A percentile compares a stretch with the other conserved stretches of the same genome.
These are phyloP conservation scores for Pardosa pseudoannulata DNA, from an alignment of 2,888 invertebrate species.

Conservation along the genomic window DNA sequence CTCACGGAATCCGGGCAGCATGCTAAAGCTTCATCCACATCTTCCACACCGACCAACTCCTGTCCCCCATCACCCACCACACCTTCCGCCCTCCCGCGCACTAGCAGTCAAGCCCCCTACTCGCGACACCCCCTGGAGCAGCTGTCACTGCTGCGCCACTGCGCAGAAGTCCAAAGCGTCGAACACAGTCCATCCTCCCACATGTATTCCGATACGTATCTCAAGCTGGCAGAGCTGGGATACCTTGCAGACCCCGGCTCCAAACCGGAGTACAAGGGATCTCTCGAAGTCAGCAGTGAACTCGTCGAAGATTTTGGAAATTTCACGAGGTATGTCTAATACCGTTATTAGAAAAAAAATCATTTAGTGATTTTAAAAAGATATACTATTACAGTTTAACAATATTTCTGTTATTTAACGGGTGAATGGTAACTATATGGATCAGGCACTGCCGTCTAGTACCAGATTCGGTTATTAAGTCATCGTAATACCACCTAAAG, in stretches of 20 bases:
- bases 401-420: too few relatives aligned
- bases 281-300: slow-evolving; percentile 58
- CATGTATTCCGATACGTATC: slow-evolving; percentile 44
- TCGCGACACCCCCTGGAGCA: slow-evolving; percentile 64
- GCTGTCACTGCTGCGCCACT: slow-evolving; percentile 51
- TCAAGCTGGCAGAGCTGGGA: slow-evolving; percentile 36
- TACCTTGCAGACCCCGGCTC: slow-evolving; percentile 44
- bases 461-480: too few relatives aligned
- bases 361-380: too few relatives aligned
- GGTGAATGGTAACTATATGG: too few relatives aligned
- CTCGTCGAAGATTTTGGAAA: slow-evolving; percentile 52
- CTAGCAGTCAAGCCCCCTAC: slow-evolving; percentile 23
- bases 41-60: slow-evolving; percentile 31
- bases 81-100: background rate
- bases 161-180: slow-evolving; percentile 52
- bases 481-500: too few relatives aligned
- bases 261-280: slow-evolving; percentile 62
- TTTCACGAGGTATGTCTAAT: slow-evolving; percentile 42
- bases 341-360: too few relatives aligned
- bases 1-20: slow-evolving; percentile 68
- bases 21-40: slow-evolving; percentile 20
- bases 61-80: slow-evolving; percentile 28
- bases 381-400: too few relatives aligned
- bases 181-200: slow-evolving; percentile 42
- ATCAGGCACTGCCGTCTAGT: too few relatives aligned